Conservation (phyloP, 2,113 vertebrate species). For the Phalacrocorax brasilianus region DNA sequence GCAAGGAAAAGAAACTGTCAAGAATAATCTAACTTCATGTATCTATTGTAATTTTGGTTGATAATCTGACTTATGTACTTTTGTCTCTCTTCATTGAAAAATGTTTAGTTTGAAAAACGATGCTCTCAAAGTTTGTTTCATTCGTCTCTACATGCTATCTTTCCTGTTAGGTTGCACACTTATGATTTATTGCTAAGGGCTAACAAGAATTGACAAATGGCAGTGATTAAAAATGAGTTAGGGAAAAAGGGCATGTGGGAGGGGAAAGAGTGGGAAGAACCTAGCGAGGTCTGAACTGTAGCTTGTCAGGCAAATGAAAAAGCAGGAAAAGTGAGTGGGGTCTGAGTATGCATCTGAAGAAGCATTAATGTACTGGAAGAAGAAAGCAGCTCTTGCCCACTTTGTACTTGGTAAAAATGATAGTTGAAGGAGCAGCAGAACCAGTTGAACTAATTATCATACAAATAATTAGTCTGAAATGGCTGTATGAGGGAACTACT, state of each 20-base stretch:
- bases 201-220: not conserved
- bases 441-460: not conserved
- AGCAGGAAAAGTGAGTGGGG: not conserved
- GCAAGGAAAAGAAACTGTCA: not conserved
- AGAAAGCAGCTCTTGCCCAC: not conserved
- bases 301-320: not conserved
- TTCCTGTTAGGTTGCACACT: not conserved
- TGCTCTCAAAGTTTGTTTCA: not conserved
- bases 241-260: not conserved
- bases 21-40: not conserved
- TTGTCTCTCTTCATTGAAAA: not conserved
- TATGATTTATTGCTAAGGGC: not conserved
- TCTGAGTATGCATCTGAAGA: not conserved
- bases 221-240: not conserved
- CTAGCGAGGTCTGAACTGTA: not conserved
- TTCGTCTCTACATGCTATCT: not conserved
- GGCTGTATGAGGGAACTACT: not conserved
- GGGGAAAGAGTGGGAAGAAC: not conserved
- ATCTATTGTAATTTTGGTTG: not conserved
- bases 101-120: not conserved
- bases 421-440: not conserved
- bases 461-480: not conserved
- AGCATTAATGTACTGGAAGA: not conserved
- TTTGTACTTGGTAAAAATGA: not conserved
- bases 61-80: not conserved